Evolutionary conservation across 2,113 vertebrate species (phyloP).

Genomic region (Ictalurus furcatus): DNA sequence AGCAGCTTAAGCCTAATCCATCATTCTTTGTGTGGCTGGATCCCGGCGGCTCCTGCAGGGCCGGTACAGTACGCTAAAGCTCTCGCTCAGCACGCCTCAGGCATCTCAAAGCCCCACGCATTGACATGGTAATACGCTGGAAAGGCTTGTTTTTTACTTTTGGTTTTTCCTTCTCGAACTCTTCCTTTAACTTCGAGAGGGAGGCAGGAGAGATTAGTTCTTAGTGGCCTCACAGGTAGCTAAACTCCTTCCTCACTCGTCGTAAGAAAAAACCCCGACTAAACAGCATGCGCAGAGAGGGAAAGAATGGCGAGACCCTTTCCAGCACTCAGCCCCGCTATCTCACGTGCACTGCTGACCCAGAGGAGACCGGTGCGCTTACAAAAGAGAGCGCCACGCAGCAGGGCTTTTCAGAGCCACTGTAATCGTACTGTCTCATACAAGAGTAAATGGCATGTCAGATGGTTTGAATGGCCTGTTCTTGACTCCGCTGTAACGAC

Average conservation of each 20-base stretch:
- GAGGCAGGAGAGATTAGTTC: not conserved
- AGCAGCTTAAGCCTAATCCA: slow-evolving; percentile 39
- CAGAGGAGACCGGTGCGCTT: not conserved
- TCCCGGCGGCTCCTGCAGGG: slow-evolving; percentile 55
- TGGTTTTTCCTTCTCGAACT: slow-evolving; percentile 46
- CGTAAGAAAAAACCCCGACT: not conserved
- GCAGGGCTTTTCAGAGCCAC: slow-evolving; percentile 41
- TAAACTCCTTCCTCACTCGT: not conserved
- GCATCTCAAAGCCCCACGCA: slow-evolving; percentile 62
- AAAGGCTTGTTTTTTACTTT: slow-evolving; percentile 39
- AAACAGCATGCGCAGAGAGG: not conserved
- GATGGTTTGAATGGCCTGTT: slow-evolving; percentile 55
- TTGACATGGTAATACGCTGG: slow-evolving; percentile 73
- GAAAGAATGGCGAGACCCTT: not conserved
- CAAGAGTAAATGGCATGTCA: slow-evolving; percentile 46
- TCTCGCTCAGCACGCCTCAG: slow-evolving; percentile 51
- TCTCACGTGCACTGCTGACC: slow-evolving; percentile 21
- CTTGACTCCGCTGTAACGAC: slow-evolving; percentile 52
- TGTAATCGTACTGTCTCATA: slow-evolving; percentile 48
- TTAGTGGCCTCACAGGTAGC: not conserved
- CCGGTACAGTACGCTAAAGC: slow-evolving; percentile 63
- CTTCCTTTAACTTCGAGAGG: slow-evolving; percentile 55
- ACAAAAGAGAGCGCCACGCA: slow-evolving; percentile 15
- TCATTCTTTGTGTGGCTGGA: slow-evolving; percentile 33
- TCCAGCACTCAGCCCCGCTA: not conserved